Percentiles rank a stretch among this genome's conserved stretches.
phyloP scores from a whole-genome alignment of 2,113 vertebrate species.

The Athene cunicularia region DNA sequence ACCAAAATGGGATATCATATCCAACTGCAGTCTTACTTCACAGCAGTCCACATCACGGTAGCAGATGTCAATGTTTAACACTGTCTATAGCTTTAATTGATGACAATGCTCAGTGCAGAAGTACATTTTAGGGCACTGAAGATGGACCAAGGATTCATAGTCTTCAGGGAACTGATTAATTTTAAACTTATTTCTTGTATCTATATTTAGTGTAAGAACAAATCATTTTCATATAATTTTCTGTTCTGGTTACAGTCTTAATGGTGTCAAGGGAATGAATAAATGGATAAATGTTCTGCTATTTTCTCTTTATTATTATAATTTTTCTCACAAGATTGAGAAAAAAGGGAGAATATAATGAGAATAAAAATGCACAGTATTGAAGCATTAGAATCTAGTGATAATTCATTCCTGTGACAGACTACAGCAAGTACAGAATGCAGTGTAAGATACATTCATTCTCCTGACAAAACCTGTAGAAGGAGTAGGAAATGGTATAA shows the following conservation, averaged over 20 bases:
- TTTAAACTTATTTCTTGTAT: constrained; percentile 58
- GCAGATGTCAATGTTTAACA: neutral
- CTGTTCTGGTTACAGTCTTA: constrained; percentile 65
- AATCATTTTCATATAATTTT: constrained; percentile 71
- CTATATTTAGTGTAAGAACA: constrained; percentile 69
- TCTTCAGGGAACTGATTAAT: constrained; percentile 59
- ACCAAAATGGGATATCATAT: neutral
- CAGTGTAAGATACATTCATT: constrained; percentile 33
- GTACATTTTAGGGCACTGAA: constrained; percentile 31
- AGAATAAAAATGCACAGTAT: constrained; percentile 61
- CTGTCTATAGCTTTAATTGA: constrained; percentile 25
- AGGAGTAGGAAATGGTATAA: constrained; percentile 40
- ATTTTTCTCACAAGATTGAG: constrained; percentile 66
- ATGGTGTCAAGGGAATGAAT: constrained; percentile 66
- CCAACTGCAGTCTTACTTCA: neutral
- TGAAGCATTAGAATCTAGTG: constrained; percentile 53
- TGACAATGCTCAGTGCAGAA: neutral
- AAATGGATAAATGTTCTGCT: constrained; percentile 70
- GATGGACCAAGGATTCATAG: constrained; percentile 36
- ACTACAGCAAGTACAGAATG: constrained; percentile 41
- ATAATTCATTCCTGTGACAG: constrained; percentile 68
- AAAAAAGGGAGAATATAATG: constrained; percentile 60
- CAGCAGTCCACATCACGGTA: neutral
- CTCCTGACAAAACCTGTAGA: constrained; percentile 41
- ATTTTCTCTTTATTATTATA: constrained; percentile 73